phyloP scores from a whole-genome alignment of 1,140 invertebrate species.

The Brachionus asplanchnoidis region DNA sequence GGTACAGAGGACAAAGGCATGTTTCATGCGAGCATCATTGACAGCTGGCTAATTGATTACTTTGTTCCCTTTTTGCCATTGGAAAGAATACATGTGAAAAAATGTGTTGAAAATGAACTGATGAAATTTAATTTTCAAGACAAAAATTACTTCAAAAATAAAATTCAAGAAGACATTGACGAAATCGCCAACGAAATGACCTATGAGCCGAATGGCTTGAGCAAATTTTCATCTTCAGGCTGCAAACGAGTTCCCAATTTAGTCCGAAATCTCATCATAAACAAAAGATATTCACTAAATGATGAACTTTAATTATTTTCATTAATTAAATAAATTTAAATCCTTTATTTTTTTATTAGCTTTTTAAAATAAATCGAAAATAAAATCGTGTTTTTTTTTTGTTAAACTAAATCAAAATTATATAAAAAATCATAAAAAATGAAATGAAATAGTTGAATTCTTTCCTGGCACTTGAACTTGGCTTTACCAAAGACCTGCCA shows the following conservation, averaged over 20 bases:
- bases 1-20: conserved; percentile 64
- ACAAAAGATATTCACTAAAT: conserved; percentile 18
- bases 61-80: conserved; percentile 88
- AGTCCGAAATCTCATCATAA: conserved; percentile 45
- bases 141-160: not conserved
- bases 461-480: not conserved
- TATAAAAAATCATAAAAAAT: not conserved
- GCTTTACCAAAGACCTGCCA: not conserved
- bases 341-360: not conserved
- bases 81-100: conserved; percentile 72
- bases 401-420: not conserved
- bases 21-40: conserved; percentile 70
- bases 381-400: not conserved
- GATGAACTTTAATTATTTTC: not conserved
- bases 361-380: not conserved
- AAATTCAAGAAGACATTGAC: conserved; percentile 34
- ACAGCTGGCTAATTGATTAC: conserved; percentile 79
- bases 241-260: conserved; percentile 60
- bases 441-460: not conserved
- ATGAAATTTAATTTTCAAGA: conserved; percentile 3
- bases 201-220: conserved; percentile 56
- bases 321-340: not conserved
- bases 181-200: conserved; percentile 50
- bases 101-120: conserved; percentile 63
- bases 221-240: conserved; percentile 59